Evolutionary conservation across 2,888 invertebrate species (phyloP).

Genomic region (Polyploca ridens): DNA sequence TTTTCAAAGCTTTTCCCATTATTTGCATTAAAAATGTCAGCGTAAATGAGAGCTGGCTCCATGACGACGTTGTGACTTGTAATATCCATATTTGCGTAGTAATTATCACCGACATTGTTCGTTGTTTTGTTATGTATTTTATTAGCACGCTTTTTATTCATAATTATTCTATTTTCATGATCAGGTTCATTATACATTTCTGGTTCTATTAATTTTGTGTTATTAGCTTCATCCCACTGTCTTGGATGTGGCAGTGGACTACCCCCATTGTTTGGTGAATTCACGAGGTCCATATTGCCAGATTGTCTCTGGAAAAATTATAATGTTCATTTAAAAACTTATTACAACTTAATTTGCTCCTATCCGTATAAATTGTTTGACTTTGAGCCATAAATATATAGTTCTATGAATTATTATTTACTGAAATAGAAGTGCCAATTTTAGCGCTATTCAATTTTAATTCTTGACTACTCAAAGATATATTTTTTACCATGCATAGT

Average conservation of each 20-base stretch:
- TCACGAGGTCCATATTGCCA: not conserved
- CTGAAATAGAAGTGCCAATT: no score
- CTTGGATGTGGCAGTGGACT: not conserved
- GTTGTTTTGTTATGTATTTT: not conserved
- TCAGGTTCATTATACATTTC: not conserved
- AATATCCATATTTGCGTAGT: slow-evolving; percentile 1
- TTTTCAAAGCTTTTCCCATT: no score
- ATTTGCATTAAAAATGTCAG: not conserved
- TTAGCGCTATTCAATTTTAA: no score
- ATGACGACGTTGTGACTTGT: not conserved
- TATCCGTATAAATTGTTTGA: no score
- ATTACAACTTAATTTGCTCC: no score
- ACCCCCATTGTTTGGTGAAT: not conserved
- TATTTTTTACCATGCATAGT: no score
- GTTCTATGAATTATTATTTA: no score
- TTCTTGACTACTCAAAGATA: no score
- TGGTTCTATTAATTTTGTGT: not conserved
- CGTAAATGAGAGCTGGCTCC: not conserved
- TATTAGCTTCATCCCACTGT: slow-evolving; percentile 1
- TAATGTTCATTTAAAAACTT: no score
- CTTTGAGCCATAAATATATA: no score
- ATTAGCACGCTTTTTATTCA: no score
- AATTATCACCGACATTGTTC: not conserved
- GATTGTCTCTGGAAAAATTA: not conserved
- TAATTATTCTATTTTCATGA: not conserved